Conservation (phyloP, 2,113 vertebrate genomes). For the Lepus americanus region DNA sequence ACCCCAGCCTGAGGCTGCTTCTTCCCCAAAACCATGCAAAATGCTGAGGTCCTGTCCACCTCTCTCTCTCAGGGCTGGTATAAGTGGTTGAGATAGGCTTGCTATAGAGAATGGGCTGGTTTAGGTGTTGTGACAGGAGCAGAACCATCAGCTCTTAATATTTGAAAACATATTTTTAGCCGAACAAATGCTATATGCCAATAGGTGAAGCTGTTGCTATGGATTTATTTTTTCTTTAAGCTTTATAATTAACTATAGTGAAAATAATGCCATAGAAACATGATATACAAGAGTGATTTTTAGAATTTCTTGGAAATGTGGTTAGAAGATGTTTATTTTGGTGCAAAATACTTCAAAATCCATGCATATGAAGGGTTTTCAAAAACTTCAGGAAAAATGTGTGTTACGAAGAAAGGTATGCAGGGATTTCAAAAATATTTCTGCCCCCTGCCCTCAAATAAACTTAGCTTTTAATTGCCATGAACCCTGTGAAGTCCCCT, state of each 20-base stretch:
- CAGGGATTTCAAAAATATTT: too few relatives aligned
- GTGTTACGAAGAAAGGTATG: too few relatives aligned
- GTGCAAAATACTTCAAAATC: too few relatives aligned
- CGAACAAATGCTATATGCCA: conserved; percentile 75
- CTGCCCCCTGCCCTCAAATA: too few relatives aligned
- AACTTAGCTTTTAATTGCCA: too few relatives aligned
- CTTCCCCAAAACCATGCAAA: background rate
- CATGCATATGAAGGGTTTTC: too few relatives aligned
- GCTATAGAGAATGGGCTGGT: background rate
- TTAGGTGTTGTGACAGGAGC: background rate
- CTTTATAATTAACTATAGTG: conserved; percentile 78
- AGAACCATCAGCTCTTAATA: conserved; percentile 22
- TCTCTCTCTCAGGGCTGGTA: background rate
- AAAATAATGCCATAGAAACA: conserved; percentile 79
- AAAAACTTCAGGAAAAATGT: too few relatives aligned
- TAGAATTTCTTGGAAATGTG: too few relatives aligned
- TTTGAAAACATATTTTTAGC: conserved; percentile 75
- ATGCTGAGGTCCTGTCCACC: background rate
- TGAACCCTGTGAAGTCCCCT: too few relatives aligned
- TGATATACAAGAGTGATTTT: background rate
- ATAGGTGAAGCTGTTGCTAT: conserved; percentile 75
- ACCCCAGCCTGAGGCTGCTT: background rate
- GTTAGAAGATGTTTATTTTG: too few relatives aligned
- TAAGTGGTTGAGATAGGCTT: background rate
- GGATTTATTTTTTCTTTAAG: conserved; percentile 41